Conservation (phyloP, 2,797 vertebrate species). For the Leontopithecus rosalia region DNA sequence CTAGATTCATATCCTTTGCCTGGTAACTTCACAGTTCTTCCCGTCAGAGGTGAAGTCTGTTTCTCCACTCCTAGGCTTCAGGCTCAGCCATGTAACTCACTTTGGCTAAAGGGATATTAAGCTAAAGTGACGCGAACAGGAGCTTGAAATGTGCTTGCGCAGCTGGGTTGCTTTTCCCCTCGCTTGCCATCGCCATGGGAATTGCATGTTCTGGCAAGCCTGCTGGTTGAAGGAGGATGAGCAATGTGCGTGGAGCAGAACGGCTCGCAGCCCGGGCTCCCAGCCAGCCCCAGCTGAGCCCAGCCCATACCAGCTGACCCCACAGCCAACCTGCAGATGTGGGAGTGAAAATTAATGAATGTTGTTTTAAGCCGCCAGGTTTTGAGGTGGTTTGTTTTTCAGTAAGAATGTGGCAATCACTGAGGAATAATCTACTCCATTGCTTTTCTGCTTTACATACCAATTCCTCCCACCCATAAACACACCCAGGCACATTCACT, state of each 20-base stretch:
- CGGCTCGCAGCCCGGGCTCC: background rate
- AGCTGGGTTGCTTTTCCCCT: slow-evolving; percentile 21
- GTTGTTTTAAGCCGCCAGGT: background rate
- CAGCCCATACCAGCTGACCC: background rate
- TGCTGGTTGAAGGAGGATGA: background rate
- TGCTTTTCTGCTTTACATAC: background rate
- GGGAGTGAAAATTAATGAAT: slow-evolving; percentile 6
- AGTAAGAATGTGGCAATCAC: background rate
- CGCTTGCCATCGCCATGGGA: background rate
- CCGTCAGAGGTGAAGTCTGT: background rate
- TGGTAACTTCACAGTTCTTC: background rate
- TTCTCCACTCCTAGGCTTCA: slow-evolving; percentile 31
- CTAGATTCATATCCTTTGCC: background rate
- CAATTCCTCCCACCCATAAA: background rate
- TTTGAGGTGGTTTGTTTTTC: slow-evolving; percentile 55
- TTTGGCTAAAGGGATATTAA: slow-evolving; percentile 16
- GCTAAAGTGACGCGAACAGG: background rate
- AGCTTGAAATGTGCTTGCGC: background rate
- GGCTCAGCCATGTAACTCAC: background rate
- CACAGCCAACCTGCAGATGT: background rate
- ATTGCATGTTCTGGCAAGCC: background rate
- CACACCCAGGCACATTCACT: background rate
- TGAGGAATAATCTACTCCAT: background rate
- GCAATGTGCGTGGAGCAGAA: background rate
- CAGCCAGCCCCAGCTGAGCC: slow-evolving; percentile 25